Evolutionary conservation across 2,113 vertebrate genomes (phyloP).

Genomic region (Neolamprologus modestus): DNA sequence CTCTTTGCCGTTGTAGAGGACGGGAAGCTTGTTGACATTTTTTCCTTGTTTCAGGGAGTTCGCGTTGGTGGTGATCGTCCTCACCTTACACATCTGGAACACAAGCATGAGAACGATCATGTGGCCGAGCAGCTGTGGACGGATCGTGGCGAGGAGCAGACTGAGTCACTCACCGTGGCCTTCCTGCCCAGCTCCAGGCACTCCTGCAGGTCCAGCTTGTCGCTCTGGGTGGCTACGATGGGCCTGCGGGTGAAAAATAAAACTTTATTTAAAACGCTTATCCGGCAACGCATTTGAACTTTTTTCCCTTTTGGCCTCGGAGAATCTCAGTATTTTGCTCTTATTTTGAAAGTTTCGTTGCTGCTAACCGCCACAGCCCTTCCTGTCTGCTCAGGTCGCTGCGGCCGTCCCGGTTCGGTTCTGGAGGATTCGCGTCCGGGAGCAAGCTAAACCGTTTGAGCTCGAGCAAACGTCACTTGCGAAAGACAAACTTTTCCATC

Average conservation of each 20-base stretch:
- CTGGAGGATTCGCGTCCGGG: background rate
- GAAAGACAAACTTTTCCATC: background rate
- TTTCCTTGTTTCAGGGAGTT: conserved; percentile 82
- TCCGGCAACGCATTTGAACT: fast-evolving
- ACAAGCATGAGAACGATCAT: background rate
- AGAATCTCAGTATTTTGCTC: background rate
- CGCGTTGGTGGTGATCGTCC: conserved; percentile 81
- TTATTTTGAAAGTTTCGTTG: background rate
- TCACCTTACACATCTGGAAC: conserved; percentile 78
- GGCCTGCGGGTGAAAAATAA: conserved; percentile 60
- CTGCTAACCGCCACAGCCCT: background rate
- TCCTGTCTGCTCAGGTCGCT: background rate
- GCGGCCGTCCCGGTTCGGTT: background rate
- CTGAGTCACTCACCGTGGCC: conserved; percentile 72
- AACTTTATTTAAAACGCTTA: background rate
- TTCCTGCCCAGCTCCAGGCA: conserved; percentile 79
- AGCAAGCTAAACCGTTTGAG: background rate
- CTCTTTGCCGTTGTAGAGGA: conserved; percentile 76
- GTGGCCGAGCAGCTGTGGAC: background rate
- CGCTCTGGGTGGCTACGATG: conserved; percentile 74
- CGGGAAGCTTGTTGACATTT: conserved; percentile 66
- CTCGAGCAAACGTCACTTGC: fast-evolving
- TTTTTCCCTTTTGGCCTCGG: background rate
- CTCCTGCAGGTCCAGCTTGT: conserved; percentile 82
- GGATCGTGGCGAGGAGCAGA: background rate